Conservation (phyloP, 2,888 invertebrate species). For the Schizotus pectinicornis region DNA sequence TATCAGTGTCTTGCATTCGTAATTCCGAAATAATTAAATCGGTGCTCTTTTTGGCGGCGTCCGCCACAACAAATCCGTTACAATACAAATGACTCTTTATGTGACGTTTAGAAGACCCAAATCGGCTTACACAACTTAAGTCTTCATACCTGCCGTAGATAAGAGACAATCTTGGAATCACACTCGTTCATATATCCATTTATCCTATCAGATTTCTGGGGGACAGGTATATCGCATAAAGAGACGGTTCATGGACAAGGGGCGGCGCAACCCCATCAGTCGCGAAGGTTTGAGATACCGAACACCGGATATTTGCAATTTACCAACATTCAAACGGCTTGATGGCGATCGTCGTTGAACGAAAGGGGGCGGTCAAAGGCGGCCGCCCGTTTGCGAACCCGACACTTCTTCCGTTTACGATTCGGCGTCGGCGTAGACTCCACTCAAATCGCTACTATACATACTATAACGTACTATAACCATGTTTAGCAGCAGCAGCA, state of each 20-base stretch:
- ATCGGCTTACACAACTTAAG: slow-evolving; percentile 19
- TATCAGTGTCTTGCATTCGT: slow-evolving; percentile 2
- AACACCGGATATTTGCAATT: slow-evolving; percentile 30
- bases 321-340: slow-evolving; percentile 17
- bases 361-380: slow-evolving; percentile 28
- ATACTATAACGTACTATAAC: no score
- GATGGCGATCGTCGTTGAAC: slow-evolving; percentile 14
- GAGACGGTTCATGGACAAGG: slow-evolving; percentile 13
- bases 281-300: slow-evolving; percentile 24
- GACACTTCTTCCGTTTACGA: slow-evolving; percentile 26
- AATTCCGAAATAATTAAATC: slow-evolving; percentile 1
- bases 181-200: slow-evolving; percentile 18
- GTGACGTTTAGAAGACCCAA: slow-evolving; percentile 16
- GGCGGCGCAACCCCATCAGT: slow-evolving; percentile 3
- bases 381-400: slow-evolving; percentile 31
- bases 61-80: neutral
- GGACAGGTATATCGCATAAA: slow-evolving; percentile 3
- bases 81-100: slow-evolving; percentile 18
- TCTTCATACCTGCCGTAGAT: slow-evolving; percentile 17
- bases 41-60: slow-evolving; percentile 11
- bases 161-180: slow-evolving; percentile 15
- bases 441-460: no score
- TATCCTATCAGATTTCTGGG: slow-evolving; percentile 2
- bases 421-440: neutral
- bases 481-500: no score